Evolutionary conservation across 2,888 invertebrate species (phyloP), one percentile per base, ranked within the genome.

Genomic region (Drosophila merina): DNA sequence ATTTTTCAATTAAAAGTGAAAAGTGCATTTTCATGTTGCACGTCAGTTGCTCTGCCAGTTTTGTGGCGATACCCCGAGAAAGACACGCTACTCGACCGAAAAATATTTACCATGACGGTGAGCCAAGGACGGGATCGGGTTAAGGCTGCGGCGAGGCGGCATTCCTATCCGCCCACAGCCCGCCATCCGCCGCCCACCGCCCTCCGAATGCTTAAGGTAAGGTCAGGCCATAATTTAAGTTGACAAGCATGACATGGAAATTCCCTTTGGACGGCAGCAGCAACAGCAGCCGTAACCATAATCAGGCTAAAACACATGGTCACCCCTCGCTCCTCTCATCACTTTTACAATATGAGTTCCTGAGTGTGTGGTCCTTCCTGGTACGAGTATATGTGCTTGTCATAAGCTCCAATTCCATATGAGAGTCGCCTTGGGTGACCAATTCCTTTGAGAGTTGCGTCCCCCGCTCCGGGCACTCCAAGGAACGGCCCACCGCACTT

Each of bases 21-120:
- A 88, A 86, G 89, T 86, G 89, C 88, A 88, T 86, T 89, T 89
- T 85, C 86, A 86, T 86, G 86, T 86, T 77, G 79, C 74, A 84
- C 76, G 84, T 86, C 89, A 86, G 73, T 77, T 71, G 56, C 67
- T 59, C 59, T 58, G 52, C 55, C 62, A 66, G 64, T 52, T 40
- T 58, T 55, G 47, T 48, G 51, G 52, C 54, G 8, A 30, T 64
- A 30, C 44, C 50, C 38, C 28, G 10, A 28, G 31, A 38, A 52
- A 10, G 52, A n/a, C 38, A 51, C 68, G 64, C 52, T 67, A 64
- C 64, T 67, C 64, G 68, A 47, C 45, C 68, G 12, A 66, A 42
- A 38, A 68, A 42, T 64, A 64, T 64, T 64, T 47, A 36, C 64
- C 66, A 63, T 45, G 64, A 30, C 44, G 64, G 62, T n/a, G 12